Percentiles rank a stretch among this genome's conserved stretches.
These are phyloP conservation scores for Mormyrus iriodes DNA, from an alignment of 2,113 vertebrate genomes.

Conservation along the genomic window DNA sequence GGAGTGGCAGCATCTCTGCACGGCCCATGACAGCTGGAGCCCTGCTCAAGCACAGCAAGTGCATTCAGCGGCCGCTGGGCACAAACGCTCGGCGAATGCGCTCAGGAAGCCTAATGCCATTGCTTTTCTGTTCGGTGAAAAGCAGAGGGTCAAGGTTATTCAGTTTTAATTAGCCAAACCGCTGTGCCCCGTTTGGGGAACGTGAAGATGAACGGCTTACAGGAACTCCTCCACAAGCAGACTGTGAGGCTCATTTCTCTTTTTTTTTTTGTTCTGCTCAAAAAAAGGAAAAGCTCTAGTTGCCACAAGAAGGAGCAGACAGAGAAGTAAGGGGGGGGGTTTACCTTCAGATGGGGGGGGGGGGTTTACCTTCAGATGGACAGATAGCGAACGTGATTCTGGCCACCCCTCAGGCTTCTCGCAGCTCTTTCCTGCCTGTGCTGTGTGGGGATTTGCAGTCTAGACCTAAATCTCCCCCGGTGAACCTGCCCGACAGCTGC, in stretches of 20 bases:
- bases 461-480: background rate
- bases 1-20: background rate
- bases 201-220: background rate
- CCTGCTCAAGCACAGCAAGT: background rate
- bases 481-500: background rate
- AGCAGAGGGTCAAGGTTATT: background rate
- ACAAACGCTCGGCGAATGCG: background rate
- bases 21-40: background rate
- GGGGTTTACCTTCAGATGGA: background rate
- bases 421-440: background rate
- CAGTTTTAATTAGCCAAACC: background rate
- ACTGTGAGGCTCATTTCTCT: background rate
- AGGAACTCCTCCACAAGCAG: background rate
- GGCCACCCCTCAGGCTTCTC: background rate
- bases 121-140: background rate
- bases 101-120: background rate
- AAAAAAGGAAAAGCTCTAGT: background rate
- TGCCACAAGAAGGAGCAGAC: background rate
- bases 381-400: background rate
- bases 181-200: background rate
- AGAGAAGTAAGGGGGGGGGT: background rate
- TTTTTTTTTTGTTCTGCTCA: background rate
- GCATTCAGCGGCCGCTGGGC: background rate
- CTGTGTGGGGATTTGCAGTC: background rate
- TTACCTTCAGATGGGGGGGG: background rate